Evolutionary conservation across 2,797 vertebrate species (phyloP), one percentile per base, ranked within the genome.

Genomic region (Natrix natrix): DNA sequence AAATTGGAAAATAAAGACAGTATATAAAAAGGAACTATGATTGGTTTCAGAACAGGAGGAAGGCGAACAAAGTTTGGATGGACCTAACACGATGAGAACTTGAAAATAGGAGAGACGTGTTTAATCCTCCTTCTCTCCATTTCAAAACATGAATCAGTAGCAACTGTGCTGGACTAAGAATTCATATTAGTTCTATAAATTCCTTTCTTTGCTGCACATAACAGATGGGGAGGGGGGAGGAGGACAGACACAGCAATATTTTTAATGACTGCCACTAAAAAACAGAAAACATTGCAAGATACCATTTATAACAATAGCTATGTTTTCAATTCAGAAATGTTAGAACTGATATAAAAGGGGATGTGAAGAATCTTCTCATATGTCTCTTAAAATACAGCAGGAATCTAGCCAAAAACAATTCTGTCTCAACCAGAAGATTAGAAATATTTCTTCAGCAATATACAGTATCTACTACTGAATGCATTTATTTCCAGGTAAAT

Each of bases 201-300:
- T 22, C 28, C 43, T 52, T 55, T 83, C 26, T 57, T 55, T 17
- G 74, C 14, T 16, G 12, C 63, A 89, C 16, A 48, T 63, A 54
- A 55, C 83, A 87, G 55, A 86, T 16, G 13, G 60, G 22, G 5
- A 48, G 7, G 28, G 2, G 20, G 43, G 78, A 16, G 8, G 2
- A 20, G 28, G 48, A 87, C 6, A n/a, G 28, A 86, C 20, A 95
- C 12, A 95, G 95, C 94, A 87, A 95, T 96, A 90, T 96, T 95
- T 96, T 96, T 96, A 95, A 94, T 96, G 95, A 91, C 94, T 96
- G 94, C 94, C 95, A 95, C 66, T 93, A 93, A 92, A 94, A 93
- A 92, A 93, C 74, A 95, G 93, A 86, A 94, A 94, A 95, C 74
- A 96, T 88, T 48, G 91, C 92, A 92, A 94, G 94, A 90, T 93